Percentiles rank a stretch among this genome's conserved stretches.
Evolutionary conservation across 2,797 vertebrate species (phyloP).

Genomic region (Columba guinea): DNA sequence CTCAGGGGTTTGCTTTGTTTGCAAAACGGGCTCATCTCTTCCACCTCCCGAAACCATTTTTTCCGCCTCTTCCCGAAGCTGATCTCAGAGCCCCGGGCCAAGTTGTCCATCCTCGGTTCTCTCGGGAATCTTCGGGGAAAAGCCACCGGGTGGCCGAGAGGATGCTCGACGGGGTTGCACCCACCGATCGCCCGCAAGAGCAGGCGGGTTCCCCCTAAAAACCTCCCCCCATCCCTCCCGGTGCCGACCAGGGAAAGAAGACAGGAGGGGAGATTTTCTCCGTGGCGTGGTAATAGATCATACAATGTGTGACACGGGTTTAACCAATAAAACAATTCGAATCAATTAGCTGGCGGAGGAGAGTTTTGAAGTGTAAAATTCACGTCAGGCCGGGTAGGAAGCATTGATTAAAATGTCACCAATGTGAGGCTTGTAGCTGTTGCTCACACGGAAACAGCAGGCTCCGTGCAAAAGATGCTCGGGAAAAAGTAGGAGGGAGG

Average conservation of each 20-base stretch:
- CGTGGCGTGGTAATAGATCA: conserved; percentile 70
- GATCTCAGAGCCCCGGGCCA: background rate
- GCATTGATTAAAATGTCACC: conserved; percentile 76
- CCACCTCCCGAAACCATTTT: background rate
- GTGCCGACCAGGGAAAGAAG: conserved; percentile 34
- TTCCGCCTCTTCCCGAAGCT: too few relatives aligned
- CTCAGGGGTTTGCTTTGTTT: background rate
- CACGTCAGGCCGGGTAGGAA: conserved; percentile 73
- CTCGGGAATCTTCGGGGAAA: background rate
- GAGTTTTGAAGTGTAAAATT: conserved; percentile 77
- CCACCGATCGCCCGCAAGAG: background rate
- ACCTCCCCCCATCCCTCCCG: background rate
- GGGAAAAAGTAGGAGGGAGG: background rate
- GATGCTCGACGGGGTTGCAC: too few relatives aligned
- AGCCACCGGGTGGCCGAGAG: background rate
- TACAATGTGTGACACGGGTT: conserved; percentile 71
- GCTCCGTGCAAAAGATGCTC: background rate
- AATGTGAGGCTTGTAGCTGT: conserved; percentile 19
- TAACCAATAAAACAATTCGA: conserved; percentile 81
- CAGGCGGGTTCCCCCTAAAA: background rate
- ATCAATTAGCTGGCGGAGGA: conserved; percentile 78
- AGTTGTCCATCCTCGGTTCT: background rate
- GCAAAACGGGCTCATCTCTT: background rate
- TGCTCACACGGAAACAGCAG: conserved; percentile 21
- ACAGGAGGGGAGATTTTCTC: conserved; percentile 68